A percentile compares a stretch with the other conserved stretches of the same genome.
phyloP scores from a whole-genome alignment of 2,888 invertebrate species.

The Eumacrocentrus americanus region DNA sequence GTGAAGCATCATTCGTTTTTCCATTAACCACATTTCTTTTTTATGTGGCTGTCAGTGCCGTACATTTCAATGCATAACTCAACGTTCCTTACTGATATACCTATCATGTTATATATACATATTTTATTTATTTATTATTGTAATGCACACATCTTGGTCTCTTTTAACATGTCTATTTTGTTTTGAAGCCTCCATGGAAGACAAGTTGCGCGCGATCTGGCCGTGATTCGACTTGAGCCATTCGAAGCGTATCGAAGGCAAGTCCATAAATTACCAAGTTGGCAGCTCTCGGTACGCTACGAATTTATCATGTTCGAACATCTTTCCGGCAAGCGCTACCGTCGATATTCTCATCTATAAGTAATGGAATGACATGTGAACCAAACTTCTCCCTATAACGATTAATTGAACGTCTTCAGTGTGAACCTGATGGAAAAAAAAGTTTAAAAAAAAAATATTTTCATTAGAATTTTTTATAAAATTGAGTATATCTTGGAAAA shows the following conservation, averaged over 20 bases:
- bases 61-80: constrained; percentile 2
- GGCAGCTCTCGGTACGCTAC: constrained; percentile 41
- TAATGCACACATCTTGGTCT: background rate
- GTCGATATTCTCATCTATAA: constrained; percentile 26
- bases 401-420: constrained; percentile 16
- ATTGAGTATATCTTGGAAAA: too few species aligned
- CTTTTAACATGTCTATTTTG: constrained; percentile 9
- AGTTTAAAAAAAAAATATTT: too few species aligned
- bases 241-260: constrained; percentile 41
- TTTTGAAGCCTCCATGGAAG: background rate
- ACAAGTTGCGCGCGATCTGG: constrained; percentile 10
- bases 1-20: constrained; percentile 6
- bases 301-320: constrained; percentile 41
- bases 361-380: constrained; percentile 32
- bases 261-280: constrained; percentile 40
- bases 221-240: constrained; percentile 33
- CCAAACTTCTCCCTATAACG: background rate
- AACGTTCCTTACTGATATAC: constrained; percentile 1
- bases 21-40: background rate
- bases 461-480: too few species aligned
- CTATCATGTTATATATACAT: background rate
- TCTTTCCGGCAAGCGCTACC: constrained; percentile 37
- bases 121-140: background rate
- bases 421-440: too few species aligned
- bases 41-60: background rate